Evolutionary conservation across 2,888 invertebrate genomes (phyloP), one percentile per base, ranked within the genome.

Genomic region (Leptodirus hochenwartii): DNA sequence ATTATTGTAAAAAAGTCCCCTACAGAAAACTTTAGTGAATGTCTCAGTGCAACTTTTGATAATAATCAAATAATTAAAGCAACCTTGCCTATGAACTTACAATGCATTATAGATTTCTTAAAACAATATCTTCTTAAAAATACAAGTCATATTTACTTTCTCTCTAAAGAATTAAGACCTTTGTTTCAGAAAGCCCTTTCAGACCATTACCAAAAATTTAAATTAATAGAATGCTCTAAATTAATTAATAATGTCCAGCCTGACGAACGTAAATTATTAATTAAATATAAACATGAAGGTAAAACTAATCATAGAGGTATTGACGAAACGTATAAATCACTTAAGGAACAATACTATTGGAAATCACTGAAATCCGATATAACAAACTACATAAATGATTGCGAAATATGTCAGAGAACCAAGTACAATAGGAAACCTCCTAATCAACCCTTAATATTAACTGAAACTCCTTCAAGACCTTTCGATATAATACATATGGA

Each of bases 291-390:
- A 25, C 37, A 39, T 22, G 31, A 37, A 29, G 31, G 32, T 9
- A 38, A 36, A 30, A 27, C 37, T 10, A 35, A 39, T 25, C 38
- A 37, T 20, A 15, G 35, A 16, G 39, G 34, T 9, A 34, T 40
- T 20, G 33, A 35, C n/a, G 37, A 40, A 40, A 40, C 36, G 5
- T 14, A 25, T 4, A 14, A 27, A 17, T 23, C 12, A 26, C 25
- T 39, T 11, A 35, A 33, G 26, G n/a, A 17, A 29, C 20, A 32
- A 24, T 34, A 34, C 20, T 39, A 37, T 23, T 37, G 36, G 32
- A 30, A 27, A 11, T 35, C 32, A 23, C 6, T 27, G 22, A 29
- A 16, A 30, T 9, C 14, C 25, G 25, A 23, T 16, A 34, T 34
- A 13, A 13, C 12, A 14, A 13, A 15, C 9, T 30, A 11, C 6